Conservation (phyloP, 1,140 invertebrate species). For the Drosophila trapezifrons region DNA sequence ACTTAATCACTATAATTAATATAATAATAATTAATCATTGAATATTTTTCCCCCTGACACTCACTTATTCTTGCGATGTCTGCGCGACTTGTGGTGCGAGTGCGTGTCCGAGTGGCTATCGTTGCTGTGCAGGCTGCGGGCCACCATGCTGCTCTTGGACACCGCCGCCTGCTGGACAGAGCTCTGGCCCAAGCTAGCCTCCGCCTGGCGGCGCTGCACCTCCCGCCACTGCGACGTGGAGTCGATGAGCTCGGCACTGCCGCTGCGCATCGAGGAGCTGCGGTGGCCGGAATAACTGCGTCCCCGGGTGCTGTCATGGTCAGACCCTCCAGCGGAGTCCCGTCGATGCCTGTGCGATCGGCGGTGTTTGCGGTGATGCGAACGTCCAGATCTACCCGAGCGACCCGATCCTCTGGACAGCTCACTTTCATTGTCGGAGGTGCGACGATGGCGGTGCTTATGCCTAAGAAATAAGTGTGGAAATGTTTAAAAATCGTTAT, state of each 20-base stretch:
- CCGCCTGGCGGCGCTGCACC: constrained; percentile 90
- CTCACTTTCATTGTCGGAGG: constrained; percentile 95
- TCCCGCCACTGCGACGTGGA: constrained; percentile 94
- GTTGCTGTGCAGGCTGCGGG: constrained; percentile 85
- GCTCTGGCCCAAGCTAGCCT: constrained; percentile 85
- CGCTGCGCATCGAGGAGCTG: constrained; percentile 79
- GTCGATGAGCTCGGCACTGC: constrained; percentile 90
- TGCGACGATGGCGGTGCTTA: constrained; percentile 90
- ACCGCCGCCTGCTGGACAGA: constrained; percentile 88
- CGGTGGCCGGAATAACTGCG: constrained; percentile 84
- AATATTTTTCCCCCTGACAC: neutral
- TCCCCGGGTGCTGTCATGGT: constrained; percentile 85
- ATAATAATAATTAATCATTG: no score
- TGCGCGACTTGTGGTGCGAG: constrained; percentile 84
- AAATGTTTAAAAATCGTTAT: neutral
- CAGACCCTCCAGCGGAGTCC: constrained; percentile 85
- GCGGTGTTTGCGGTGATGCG: constrained; percentile 87
- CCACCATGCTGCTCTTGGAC: constrained; percentile 85
- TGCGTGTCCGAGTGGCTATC: constrained; percentile 85
- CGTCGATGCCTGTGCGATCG: constrained; percentile 87
- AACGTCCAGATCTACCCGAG: constrained; percentile 89
- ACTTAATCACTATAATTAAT: neutral
- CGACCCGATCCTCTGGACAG: constrained; percentile 91
- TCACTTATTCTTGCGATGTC: constrained; percentile 89
- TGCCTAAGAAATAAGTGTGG: constrained; percentile 85